A percentile compares a stretch with the other conserved stretches of the same genome.
These are phyloP conservation scores for Melikaiella ostensackeni DNA, from an alignment of 2,888 invertebrate species.

Conservation along the genomic window DNA sequence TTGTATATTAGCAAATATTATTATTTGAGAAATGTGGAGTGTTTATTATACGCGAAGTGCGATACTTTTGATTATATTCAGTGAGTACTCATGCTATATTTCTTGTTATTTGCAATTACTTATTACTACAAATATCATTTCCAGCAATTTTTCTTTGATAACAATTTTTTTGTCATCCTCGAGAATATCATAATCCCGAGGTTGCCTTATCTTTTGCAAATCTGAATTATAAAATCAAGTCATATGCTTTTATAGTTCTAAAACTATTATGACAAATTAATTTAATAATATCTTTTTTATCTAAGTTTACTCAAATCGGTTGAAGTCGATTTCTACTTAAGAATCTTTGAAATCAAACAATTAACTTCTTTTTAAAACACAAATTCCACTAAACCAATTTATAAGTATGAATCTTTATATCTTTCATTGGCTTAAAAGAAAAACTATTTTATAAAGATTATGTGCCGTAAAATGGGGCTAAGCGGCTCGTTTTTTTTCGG, in stretches of 20 bases:
- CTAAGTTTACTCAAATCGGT: too few species aligned
- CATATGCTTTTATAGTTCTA: background rate
- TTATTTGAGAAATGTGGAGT: background rate
- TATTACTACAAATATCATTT: background rate
- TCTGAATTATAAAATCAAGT: background rate
- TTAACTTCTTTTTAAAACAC: too few species aligned
- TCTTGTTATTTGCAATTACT: background rate
- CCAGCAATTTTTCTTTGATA: slow-evolving; percentile 13
- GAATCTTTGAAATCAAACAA: too few species aligned
- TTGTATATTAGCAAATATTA: background rate
- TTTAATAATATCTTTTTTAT: background rate
- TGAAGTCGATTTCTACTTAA: too few species aligned
- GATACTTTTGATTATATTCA: background rate
- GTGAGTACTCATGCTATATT: background rate
- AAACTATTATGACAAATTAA: too few species aligned
- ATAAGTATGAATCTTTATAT: too few species aligned
- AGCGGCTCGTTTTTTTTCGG: too few species aligned
- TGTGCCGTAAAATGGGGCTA: too few species aligned
- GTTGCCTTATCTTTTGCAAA: slow-evolving; percentile 9
- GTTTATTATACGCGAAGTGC: background rate
- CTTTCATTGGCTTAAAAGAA: too few species aligned
- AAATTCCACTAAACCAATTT: too few species aligned
- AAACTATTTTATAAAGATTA: too few species aligned
- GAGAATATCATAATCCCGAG: background rate
- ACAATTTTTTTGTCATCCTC: background rate